A percentile compares a stretch with the other conserved stretches of the same genome.
Conservation (phyloP, 2,113 vertebrate genomes). For the Brienomyrus longianalis region DNA sequence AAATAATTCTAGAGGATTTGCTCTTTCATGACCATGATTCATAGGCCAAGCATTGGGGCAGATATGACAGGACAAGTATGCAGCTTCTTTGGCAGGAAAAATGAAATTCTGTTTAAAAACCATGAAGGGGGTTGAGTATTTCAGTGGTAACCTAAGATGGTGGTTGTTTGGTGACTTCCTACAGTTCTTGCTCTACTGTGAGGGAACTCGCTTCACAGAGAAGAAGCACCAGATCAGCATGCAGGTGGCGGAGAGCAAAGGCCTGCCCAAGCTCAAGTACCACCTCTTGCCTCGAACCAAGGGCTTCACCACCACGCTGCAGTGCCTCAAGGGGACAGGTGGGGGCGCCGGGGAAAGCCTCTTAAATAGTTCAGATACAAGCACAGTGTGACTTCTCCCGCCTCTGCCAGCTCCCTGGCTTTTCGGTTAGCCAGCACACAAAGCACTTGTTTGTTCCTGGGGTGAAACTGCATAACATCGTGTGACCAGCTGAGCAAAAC, state of each 20-base stretch:
- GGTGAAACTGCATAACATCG: not conserved
- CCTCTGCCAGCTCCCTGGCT: not conserved
- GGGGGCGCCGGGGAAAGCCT: conserved; percentile 12
- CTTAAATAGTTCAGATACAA: not conserved
- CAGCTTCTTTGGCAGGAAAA: not conserved
- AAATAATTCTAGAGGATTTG: not conserved
- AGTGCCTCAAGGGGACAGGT: conserved; percentile 94
- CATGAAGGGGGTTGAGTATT: not conserved
- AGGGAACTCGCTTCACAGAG: conserved; percentile 95
- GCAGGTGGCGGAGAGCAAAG: conserved; percentile 90
- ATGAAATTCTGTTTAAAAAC: not conserved
- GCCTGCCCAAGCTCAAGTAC: conserved; percentile 85
- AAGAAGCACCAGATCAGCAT: conserved; percentile 96
- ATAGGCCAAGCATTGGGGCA: not conserved
- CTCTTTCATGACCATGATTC: not conserved
- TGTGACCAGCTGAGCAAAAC: not conserved
- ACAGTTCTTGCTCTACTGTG: conserved; percentile 93
- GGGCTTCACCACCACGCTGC: conserved; percentile 93
- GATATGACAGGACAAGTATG: not conserved
- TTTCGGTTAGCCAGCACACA: not conserved
- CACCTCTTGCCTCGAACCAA: conserved; percentile 92
- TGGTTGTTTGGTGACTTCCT: not conserved
- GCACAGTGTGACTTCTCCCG: not conserved
- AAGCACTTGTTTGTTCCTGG: not conserved
- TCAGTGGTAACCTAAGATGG: not conserved